Conservation (phyloP, 2,797 vertebrate species). For the Siniperca undulata region DNA sequence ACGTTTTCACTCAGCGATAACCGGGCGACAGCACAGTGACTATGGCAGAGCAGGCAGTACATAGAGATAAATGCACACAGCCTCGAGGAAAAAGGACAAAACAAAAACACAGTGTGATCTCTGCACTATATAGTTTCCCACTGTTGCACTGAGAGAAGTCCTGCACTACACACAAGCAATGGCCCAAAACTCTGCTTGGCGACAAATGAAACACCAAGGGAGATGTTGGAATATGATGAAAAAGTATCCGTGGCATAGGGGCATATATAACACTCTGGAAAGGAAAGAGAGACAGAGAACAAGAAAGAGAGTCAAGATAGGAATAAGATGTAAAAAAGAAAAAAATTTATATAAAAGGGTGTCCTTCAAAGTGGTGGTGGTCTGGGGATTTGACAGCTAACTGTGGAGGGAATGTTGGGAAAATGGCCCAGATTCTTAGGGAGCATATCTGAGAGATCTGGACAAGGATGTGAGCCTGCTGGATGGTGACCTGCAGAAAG, state of each 20-base stretch:
- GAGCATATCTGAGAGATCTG: slow-evolving; percentile 36
- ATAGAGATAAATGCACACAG: slow-evolving; percentile 68
- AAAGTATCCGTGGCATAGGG: slow-evolving; percentile 38
- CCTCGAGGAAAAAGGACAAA: slow-evolving; percentile 65
- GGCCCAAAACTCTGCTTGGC: slow-evolving; percentile 50
- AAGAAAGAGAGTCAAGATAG: slow-evolving; percentile 34
- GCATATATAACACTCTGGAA: slow-evolving; percentile 21
- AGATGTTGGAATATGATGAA: slow-evolving; percentile 67
- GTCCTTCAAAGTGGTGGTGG: slow-evolving; percentile 44
- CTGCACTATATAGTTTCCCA: slow-evolving; percentile 39
- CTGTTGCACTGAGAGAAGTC: slow-evolving; percentile 41
- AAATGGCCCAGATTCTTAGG: slow-evolving; percentile 58
- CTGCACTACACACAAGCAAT: slow-evolving; percentile 36
- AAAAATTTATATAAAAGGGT: slow-evolving; percentile 13
- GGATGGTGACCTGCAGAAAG: slow-evolving; percentile 32
- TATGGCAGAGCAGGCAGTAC: slow-evolving; percentile 24
- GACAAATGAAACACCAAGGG: slow-evolving; percentile 70
- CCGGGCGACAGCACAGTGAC: slow-evolving; percentile 41
- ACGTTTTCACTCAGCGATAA: slow-evolving; percentile 67
- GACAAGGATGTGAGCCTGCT: slow-evolving; percentile 39
- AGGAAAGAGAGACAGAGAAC: slow-evolving; percentile 19
- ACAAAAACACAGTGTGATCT: slow-evolving; percentile 42
- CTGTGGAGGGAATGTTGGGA: slow-evolving; percentile 22
- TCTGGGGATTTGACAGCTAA: slow-evolving; percentile 52
- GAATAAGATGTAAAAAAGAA: slow-evolving; percentile 27